phyloP scores from a whole-genome alignment of 2,113 vertebrate genomes.

The Xyrauchen texanus region DNA sequence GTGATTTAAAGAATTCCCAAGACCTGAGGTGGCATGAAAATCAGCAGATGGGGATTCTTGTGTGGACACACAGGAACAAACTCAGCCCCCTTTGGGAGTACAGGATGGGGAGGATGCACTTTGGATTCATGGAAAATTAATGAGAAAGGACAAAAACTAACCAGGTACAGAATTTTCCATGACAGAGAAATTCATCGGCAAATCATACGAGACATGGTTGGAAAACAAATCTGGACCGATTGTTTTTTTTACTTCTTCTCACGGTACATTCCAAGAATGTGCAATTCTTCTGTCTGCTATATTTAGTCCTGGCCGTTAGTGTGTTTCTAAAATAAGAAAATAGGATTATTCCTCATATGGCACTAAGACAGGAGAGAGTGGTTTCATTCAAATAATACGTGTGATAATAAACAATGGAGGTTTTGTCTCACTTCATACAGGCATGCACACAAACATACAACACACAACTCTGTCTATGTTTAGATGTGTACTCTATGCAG shows the following conservation, averaged over 20 bases:
- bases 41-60: slow-evolving; percentile 50
- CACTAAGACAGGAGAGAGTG: not conserved
- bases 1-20: slow-evolving; percentile 43
- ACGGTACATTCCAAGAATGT: slow-evolving; percentile 29
- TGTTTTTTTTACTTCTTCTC: slow-evolving; percentile 29
- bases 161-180: slow-evolving; percentile 5
- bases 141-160: slow-evolving; percentile 22
- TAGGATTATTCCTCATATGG: slow-evolving; percentile 40
- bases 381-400: slow-evolving; percentile 25
- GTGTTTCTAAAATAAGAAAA: slow-evolving; percentile 49
- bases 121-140: slow-evolving; percentile 51
- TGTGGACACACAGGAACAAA: slow-evolving; percentile 44
- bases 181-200: slow-evolving; percentile 14
- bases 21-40: slow-evolving; percentile 41
- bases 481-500: slow-evolving; percentile 34
- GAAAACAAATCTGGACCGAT: slow-evolving; percentile 50
- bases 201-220: no score
- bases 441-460: no score
- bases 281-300: slow-evolving; percentile 48
- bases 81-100: slow-evolving; percentile 32
- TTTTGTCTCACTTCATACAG: slow-evolving; percentile 20
- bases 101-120: slow-evolving; percentile 12
- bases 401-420: not conserved
- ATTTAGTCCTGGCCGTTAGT: slow-evolving; percentile 53
- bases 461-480: not conserved